Evolutionary conservation across 1,140 invertebrate genomes (phyloP).

Genomic region (Megathymus violae): DNA sequence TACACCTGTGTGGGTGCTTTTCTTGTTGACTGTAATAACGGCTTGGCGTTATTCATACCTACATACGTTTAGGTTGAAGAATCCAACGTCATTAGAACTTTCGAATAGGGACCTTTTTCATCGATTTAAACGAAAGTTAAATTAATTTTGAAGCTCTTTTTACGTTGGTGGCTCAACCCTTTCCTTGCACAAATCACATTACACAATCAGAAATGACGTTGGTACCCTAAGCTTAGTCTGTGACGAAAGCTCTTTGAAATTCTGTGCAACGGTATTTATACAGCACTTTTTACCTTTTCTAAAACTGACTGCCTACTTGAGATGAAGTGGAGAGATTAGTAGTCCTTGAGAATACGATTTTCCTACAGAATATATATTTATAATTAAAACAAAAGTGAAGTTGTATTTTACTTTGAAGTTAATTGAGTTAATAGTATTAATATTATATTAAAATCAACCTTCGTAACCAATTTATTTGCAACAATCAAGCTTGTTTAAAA

Average conservation of each 20-base stretch:
- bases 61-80: slow-evolving; percentile 10
- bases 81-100: slow-evolving; percentile 21
- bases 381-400: slow-evolving; percentile 1
- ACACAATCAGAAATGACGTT: slow-evolving; percentile 28
- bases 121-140: slow-evolving; percentile 23
- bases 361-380: slow-evolving; percentile 4
- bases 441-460: no score
- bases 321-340: slow-evolving; percentile 20
- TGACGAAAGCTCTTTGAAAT: slow-evolving; percentile 19
- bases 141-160: slow-evolving; percentile 35
- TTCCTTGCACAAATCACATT: slow-evolving; percentile 39
- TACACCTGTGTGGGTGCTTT: slow-evolving; percentile 30
- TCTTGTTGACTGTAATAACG: slow-evolving; percentile 23
- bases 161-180: slow-evolving; percentile 44
- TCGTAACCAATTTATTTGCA: no score
- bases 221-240: slow-evolving; percentile 19
- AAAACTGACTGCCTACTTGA: slow-evolving; percentile 6
- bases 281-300: slow-evolving; percentile 1
- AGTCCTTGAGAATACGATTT: slow-evolving; percentile 17
- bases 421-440: no score
- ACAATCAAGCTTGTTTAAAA: no score
- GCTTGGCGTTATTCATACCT: slow-evolving; percentile 27
- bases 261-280: slow-evolving; percentile 23
- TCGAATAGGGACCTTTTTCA: slow-evolving; percentile 33
- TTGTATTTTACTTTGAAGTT: no score